phyloP scores from a whole-genome alignment of 1,140 invertebrate species.

The Drosophila truncata region DNA sequence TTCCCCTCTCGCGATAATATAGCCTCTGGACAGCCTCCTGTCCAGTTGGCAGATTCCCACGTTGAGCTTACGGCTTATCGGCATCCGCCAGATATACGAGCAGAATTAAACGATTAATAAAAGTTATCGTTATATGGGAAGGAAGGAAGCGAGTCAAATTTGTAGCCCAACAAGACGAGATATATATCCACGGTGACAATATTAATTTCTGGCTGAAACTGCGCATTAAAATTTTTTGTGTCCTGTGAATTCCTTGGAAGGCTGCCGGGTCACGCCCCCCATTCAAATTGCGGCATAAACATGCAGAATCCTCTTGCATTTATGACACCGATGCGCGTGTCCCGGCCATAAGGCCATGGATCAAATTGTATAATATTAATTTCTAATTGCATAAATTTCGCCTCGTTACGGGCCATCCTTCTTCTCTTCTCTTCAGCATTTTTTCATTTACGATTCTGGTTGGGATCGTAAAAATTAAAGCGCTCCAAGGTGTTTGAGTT shows the following conservation, averaged over 20 bases:
- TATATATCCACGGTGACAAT: slow-evolving; percentile 32
- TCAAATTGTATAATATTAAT: slow-evolving; percentile 85
- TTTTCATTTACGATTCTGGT: slow-evolving; percentile 53
- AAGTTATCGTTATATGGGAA: slow-evolving; percentile 53
- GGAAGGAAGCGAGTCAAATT: slow-evolving; percentile 54
- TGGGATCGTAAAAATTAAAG: slow-evolving; percentile 77
- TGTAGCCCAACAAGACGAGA: slow-evolving; percentile 48
- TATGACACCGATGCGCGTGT: slow-evolving; percentile 67
- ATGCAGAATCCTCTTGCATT: slow-evolving; percentile 71
- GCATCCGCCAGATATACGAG: slow-evolving; percentile 23
- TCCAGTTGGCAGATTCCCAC: slow-evolving; percentile 68
- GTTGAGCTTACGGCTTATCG: slow-evolving; percentile 69
- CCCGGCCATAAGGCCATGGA: slow-evolving; percentile 45
- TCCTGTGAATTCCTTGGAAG: slow-evolving; percentile 12
- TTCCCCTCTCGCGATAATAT: neutral
- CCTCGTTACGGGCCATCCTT: slow-evolving; percentile 39
- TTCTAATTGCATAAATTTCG: slow-evolving; percentile 85
- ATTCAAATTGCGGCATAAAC: slow-evolving; percentile 77
- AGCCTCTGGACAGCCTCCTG: slow-evolving; percentile 22
- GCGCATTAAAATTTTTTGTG: slow-evolving; percentile 40
- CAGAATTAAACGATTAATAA: slow-evolving; percentile 81
- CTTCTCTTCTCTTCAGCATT: neutral
- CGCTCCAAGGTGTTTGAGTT: slow-evolving; percentile 71
- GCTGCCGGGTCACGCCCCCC: slow-evolving; percentile 47
- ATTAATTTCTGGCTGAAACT: slow-evolving; percentile 48